Conservation (phyloP, 92 coral and sea anemone genomes). For the Palythoa grandis region DNA sequence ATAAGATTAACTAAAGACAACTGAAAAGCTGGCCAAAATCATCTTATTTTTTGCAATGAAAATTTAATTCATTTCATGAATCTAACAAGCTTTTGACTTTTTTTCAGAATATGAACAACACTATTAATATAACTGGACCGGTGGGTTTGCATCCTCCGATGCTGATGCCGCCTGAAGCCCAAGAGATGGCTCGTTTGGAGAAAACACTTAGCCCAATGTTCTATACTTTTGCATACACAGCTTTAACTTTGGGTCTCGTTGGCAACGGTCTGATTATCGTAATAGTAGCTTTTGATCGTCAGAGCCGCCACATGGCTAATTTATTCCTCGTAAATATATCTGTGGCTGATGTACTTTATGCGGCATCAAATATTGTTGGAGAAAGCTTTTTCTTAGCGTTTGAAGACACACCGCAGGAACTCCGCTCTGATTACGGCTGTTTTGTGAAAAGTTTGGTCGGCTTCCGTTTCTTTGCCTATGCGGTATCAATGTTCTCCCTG, state of each 20-base stretch:
- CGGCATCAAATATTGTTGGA: conserved; percentile 53
- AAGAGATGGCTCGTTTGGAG: conserved; percentile 18
- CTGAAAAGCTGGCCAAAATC: neutral
- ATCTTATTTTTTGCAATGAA: neutral
- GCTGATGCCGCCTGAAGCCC: neutral
- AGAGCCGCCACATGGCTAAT: conserved; percentile 49
- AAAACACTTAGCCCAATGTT: conserved; percentile 48
- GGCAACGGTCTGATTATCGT: conserved; percentile 53
- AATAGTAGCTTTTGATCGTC: conserved; percentile 46
- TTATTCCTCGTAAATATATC: conserved; percentile 57
- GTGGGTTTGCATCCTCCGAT: neutral
- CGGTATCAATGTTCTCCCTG: conserved; percentile 53
- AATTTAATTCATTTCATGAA: neutral
- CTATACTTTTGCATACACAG: conserved; percentile 30
- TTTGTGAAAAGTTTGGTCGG: conserved; percentile 38
- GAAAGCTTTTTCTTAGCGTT: conserved; percentile 35
- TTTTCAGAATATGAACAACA: conserved; percentile 8
- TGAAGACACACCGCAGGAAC: conserved; percentile 40
- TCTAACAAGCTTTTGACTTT: neutral
- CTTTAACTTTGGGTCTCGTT: conserved; percentile 41
- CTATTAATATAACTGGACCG: neutral
- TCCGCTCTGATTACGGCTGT: conserved; percentile 26
- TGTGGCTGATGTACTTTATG: conserved; percentile 48
- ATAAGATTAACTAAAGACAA: neutral
- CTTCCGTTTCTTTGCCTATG: conserved; percentile 39